These are phyloP conservation scores for Procambarus virginalis DNA, from an alignment of 1,140 invertebrate genomes.

Conservation along the genomic window DNA sequence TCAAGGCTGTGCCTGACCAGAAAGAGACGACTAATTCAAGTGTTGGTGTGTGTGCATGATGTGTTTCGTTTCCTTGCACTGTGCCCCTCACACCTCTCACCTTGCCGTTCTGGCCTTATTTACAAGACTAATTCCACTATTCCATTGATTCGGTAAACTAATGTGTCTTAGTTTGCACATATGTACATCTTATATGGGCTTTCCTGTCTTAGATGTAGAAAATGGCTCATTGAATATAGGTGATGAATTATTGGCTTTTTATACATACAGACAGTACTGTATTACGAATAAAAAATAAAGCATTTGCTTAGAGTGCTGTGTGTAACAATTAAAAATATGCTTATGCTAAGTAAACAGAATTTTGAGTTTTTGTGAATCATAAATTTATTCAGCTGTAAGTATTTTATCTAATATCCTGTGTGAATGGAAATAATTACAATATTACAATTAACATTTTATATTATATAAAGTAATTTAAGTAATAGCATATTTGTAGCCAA, in stretches of 20 bases:
- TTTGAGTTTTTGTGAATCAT: too few relatives aligned
- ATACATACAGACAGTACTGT: too few relatives aligned
- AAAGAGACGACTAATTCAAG: not conserved
- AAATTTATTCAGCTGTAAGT: too few relatives aligned
- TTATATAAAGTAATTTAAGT: too few relatives aligned
- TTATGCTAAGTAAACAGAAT: too few relatives aligned
- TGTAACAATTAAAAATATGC: too few relatives aligned
- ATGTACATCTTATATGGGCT: not conserved
- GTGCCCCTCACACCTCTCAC: not conserved
- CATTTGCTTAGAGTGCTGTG: too few relatives aligned
- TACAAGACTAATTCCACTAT: not conserved
- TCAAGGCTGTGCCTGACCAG: too few relatives aligned
- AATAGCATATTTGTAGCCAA: too few relatives aligned
- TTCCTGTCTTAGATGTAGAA: not conserved
- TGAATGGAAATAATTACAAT: not conserved
- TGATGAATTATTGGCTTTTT: not conserved
- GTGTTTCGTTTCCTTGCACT: not conserved
- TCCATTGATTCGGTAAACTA: not conserved
- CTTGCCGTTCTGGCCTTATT: not conserved
- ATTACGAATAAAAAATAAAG: too few relatives aligned
- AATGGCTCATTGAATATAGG: not conserved
- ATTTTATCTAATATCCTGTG: too few relatives aligned
- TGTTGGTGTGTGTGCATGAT: conserved; percentile 5
- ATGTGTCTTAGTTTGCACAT: not conserved
- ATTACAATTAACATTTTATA: not conserved